phyloP scores from a whole-genome alignment of 2,888 invertebrate species.

The Gibbula magus region DNA sequence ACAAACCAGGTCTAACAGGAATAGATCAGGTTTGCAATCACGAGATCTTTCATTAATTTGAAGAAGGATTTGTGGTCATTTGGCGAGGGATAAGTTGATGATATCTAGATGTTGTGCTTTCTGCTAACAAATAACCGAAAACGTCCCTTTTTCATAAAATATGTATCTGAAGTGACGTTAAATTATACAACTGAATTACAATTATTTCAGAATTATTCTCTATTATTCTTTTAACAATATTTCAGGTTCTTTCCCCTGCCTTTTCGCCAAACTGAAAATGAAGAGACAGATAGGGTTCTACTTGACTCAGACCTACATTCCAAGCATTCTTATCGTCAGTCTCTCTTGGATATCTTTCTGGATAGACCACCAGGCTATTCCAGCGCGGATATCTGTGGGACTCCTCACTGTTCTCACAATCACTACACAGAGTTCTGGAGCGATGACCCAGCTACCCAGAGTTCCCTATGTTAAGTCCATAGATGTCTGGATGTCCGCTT shows the following conservation, averaged over 20 bases:
- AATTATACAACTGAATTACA: background rate
- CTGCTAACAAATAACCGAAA: background rate
- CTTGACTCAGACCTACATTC: conserved; percentile 40
- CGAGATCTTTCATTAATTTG: too few relatives aligned
- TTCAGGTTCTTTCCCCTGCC: conserved; percentile 35
- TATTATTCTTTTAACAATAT: background rate
- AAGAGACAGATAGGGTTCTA: conserved; percentile 39
- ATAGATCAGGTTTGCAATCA: too few relatives aligned
- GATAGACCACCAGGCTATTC: conserved; percentile 40
- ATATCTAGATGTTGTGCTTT: background rate
- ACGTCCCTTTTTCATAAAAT: background rate
- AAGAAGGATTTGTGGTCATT: too few relatives aligned
- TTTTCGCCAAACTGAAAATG: conserved; percentile 35
- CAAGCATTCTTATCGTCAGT: conserved; percentile 41
- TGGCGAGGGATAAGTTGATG: background rate
- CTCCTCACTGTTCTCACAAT: conserved; percentile 45
- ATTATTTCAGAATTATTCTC: background rate
- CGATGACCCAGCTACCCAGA: conserved; percentile 34
- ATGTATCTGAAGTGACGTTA: background rate
- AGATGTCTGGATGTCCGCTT: conserved; percentile 34
- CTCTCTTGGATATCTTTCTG: conserved; percentile 45
- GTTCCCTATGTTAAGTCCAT: conserved; percentile 42
- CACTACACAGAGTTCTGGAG: conserved; percentile 40
- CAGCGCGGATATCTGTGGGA: conserved; percentile 40
- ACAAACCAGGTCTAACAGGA: too few relatives aligned